A percentile compares a stretch with the other conserved stretches of the same genome.
Evolutionary conservation across 2,797 vertebrate species (phyloP).

Genomic region (Amazonetta brasiliensis): DNA sequence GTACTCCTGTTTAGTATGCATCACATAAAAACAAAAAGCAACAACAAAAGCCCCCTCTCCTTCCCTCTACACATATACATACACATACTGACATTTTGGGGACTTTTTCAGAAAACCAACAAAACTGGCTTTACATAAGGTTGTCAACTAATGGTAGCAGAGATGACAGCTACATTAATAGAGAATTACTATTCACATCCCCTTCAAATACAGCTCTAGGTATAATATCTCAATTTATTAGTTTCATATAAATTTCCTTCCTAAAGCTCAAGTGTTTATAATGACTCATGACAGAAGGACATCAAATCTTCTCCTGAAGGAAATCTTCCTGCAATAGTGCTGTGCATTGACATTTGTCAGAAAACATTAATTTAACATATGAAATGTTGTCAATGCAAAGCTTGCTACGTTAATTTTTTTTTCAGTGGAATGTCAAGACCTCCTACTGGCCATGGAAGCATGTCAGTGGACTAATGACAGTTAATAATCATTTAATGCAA

Average conservation of each 20-base stretch:
- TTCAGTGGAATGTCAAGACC: not conserved
- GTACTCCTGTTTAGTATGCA: not conserved
- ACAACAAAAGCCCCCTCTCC: not conserved
- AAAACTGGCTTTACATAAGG: not conserved
- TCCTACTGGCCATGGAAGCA: not conserved
- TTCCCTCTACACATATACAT: not conserved
- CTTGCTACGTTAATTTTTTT: not conserved
- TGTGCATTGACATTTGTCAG: slow-evolving; percentile 44
- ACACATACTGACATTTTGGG: not conserved
- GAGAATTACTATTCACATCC: slow-evolving; percentile 22
- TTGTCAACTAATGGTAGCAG: slow-evolving; percentile 19
- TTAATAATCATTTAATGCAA: not conserved
- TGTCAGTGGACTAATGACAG: not conserved
- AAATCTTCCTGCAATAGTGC: slow-evolving; percentile 39
- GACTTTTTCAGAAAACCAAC: not conserved
- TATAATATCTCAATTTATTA: slow-evolving; percentile 49
- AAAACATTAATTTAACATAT: slow-evolving; percentile 18
- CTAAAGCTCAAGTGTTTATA: slow-evolving; percentile 29
- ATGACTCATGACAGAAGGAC: slow-evolving; percentile 29
- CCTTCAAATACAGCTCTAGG: slow-evolving; percentile 26
- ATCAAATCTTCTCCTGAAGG: slow-evolving; percentile 34
- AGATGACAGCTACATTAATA: slow-evolving; percentile 37
- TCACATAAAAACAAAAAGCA: not conserved
- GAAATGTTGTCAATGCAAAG: not conserved
- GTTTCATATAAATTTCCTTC: slow-evolving; percentile 39